phyloP scores from a whole-genome alignment of 2,797 vertebrate species.

The Prionace glauca region DNA sequence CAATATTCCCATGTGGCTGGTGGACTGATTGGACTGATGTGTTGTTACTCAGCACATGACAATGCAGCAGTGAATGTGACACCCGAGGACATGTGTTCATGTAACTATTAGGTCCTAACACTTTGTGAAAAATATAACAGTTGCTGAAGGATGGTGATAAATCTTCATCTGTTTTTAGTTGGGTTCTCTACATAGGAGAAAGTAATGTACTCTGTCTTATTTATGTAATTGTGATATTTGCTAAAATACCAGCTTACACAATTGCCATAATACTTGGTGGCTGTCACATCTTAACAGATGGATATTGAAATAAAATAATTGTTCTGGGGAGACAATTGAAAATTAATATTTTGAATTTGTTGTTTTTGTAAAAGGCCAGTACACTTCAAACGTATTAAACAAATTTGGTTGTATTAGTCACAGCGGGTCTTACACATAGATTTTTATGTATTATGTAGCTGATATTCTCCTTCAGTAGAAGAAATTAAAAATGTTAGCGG shows the following conservation, averaged over 20 bases:
- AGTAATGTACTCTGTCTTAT: background rate
- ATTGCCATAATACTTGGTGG: background rate
- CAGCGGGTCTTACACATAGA: background rate
- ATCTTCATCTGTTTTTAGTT: background rate
- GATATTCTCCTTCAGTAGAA: background rate
- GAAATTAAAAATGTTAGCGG: background rate
- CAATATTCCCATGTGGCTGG: background rate
- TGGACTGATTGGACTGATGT: no score
- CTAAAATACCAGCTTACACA: background rate
- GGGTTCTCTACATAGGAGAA: background rate
- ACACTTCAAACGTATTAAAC: background rate
- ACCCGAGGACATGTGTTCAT: background rate
- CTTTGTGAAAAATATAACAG: background rate
- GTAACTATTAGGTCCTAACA: background rate
- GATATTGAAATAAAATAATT: background rate
- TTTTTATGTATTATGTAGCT: background rate
- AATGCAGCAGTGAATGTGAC: no score
- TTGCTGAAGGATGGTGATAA: background rate
- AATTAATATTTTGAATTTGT: background rate
- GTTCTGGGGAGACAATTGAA: background rate
- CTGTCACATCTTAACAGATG: background rate
- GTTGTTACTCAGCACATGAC: background rate
- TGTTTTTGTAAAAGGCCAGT: background rate
- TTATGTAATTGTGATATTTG: background rate
- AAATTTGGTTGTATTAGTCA: background rate